phyloP scores from a whole-genome alignment of 2,888 invertebrate species.

The Lasioglossum morio region DNA sequence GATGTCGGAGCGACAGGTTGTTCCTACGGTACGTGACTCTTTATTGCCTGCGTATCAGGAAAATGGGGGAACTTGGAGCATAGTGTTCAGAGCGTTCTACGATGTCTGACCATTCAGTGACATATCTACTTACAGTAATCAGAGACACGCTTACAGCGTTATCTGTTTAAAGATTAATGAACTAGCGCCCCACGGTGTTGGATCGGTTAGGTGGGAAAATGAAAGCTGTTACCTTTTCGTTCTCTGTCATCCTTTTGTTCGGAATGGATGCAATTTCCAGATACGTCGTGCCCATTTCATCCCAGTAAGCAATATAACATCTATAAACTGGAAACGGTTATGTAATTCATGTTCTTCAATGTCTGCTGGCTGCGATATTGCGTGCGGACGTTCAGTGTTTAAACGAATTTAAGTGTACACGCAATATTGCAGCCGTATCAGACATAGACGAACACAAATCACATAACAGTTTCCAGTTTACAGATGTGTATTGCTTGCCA shows the following conservation, averaged over 20 bases:
- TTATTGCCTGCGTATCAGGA: background rate
- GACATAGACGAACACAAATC: background rate
- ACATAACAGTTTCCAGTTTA: background rate
- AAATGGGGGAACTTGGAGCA: background rate
- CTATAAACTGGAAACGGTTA: background rate
- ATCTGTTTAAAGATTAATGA: background rate
- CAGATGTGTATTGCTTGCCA: background rate
- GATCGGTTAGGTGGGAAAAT: conserved; percentile 17
- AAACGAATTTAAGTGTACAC: background rate
- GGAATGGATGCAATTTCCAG: background rate
- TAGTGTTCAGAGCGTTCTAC: background rate
- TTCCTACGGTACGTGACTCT: background rate
- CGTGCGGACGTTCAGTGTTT: too few species aligned
- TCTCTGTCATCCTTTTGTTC: background rate
- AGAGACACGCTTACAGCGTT: background rate
- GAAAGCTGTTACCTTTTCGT: conserved; percentile 18
- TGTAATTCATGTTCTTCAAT: background rate
- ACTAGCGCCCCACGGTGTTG: background rate
- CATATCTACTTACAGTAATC: too few species aligned
- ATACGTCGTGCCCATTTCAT: background rate
- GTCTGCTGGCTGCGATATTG: too few species aligned
- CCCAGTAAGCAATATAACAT: background rate
- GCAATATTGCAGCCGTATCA: background rate
- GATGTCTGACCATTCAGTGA: background rate
- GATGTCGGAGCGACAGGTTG: background rate